Evolutionary conservation across 2,113 vertebrate species (phyloP).

Genomic region (Spermophilus dauricus): DNA sequence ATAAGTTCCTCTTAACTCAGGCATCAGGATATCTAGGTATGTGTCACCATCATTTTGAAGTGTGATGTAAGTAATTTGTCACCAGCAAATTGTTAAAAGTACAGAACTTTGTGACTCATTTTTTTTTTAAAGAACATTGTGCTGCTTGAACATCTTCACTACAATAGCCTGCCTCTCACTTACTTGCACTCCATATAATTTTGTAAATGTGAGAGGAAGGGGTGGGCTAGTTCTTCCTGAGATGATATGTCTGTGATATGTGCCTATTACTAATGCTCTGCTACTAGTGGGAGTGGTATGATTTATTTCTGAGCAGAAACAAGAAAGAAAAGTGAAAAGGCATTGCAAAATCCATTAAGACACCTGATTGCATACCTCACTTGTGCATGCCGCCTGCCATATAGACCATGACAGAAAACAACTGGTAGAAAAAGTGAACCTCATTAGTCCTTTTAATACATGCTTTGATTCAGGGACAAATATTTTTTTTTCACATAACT

Average conservation of each 20-base stretch:
- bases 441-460: neutral
- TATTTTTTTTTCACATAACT: neutral
- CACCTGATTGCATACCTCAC: neutral
- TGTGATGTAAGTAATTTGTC: neutral
- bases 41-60: neutral
- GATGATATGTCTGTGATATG: neutral
- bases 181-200: neutral
- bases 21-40: neutral
- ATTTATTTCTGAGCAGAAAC: neutral
- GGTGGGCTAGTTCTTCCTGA: neutral
- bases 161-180: neutral
- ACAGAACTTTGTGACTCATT: neutral
- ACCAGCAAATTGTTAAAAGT: neutral
- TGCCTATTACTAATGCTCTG: neutral
- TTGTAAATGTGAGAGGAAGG: neutral
- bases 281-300: neutral
- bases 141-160: neutral
- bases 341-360: neutral
- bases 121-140: neutral
- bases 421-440: neutral
- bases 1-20: neutral
- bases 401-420: neutral
- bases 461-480: neutral
- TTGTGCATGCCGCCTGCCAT: neutral
- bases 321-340: neutral